A percentile compares a stretch with the other conserved stretches of the same genome.
phyloP scores from a whole-genome alignment of 2,113 vertebrate species.

The Gnathonemus longibarbis region DNA sequence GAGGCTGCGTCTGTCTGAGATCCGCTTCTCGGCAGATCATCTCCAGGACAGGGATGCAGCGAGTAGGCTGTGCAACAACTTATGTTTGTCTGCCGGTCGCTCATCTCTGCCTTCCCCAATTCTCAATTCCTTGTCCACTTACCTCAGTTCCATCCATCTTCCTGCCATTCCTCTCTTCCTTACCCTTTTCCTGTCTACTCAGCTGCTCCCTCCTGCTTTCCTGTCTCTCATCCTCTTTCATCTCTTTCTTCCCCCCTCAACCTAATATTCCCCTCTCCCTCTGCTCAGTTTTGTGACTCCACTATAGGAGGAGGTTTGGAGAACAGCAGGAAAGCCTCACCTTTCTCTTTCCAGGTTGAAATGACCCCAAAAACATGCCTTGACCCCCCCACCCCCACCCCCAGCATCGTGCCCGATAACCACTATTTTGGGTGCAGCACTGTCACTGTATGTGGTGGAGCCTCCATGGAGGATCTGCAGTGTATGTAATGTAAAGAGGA shows the following conservation, averaged over 20 bases:
- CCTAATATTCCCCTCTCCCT: background rate
- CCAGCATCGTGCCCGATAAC: background rate
- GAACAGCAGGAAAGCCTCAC: background rate
- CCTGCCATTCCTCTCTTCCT: background rate
- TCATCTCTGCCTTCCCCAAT: background rate
- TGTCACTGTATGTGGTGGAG: background rate
- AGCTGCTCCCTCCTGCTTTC: background rate
- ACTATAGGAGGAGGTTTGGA: background rate
- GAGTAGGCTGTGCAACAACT: background rate
- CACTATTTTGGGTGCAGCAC: background rate
- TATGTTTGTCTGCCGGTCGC: background rate
- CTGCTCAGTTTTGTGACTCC: background rate
- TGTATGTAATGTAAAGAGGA: background rate
- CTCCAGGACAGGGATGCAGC: background rate
- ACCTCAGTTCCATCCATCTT: background rate
- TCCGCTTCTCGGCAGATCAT: background rate
- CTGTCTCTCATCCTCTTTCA: background rate
- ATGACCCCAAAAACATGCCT: background rate
- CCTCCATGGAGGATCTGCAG: background rate
- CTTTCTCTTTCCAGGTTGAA: background rate
- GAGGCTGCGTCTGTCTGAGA: background rate
- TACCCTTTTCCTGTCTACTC: background rate
- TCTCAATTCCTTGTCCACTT: background rate
- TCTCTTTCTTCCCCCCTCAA: background rate
- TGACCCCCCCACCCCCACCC: background rate